Evolutionary conservation across 2,888 invertebrate species (phyloP).

Genomic region (Parthenolecanium corni): DNA sequence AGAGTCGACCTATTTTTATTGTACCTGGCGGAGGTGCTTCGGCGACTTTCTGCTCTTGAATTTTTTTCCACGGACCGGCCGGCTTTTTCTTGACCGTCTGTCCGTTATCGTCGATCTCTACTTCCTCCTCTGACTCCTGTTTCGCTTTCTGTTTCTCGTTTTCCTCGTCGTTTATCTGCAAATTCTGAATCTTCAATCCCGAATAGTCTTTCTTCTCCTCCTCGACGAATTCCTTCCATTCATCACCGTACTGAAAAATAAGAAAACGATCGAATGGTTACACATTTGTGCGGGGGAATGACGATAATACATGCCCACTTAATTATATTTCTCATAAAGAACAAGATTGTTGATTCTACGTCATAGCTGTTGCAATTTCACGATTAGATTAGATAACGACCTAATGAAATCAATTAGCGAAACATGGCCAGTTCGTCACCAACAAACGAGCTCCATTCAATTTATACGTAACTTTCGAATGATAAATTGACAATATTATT

Average conservation of each 20-base stretch:
- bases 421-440: too few relatives aligned
- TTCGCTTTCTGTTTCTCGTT: conserved; percentile 1
- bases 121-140: conserved; percentile 12
- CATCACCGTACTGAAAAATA: conserved; percentile 1
- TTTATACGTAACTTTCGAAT: too few relatives aligned
- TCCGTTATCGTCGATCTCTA: conserved; percentile 15
- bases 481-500: too few relatives aligned
- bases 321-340: too few relatives aligned
- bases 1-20: too few relatives aligned
- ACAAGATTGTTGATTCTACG: not conserved
- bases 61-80: conserved; percentile 12
- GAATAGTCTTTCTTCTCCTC: conserved; percentile 24
- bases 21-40: conserved; percentile 9
- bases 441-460: too few relatives aligned
- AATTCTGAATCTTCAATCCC: conserved; percentile 22
- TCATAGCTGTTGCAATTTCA: too few relatives aligned
- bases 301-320: too few relatives aligned
- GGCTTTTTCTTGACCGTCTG: conserved; percentile 6
- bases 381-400: too few relatives aligned
- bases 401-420: too few relatives aligned
- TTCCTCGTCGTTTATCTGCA: conserved; percentile 14
- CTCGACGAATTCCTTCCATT: conserved; percentile 21
- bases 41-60: conserved; percentile 10
- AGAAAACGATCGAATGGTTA: not conserved
- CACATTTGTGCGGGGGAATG: too few relatives aligned